Conservation (phyloP, 2,797 vertebrate species). For the Mormyrus proboscirostris region DNA sequence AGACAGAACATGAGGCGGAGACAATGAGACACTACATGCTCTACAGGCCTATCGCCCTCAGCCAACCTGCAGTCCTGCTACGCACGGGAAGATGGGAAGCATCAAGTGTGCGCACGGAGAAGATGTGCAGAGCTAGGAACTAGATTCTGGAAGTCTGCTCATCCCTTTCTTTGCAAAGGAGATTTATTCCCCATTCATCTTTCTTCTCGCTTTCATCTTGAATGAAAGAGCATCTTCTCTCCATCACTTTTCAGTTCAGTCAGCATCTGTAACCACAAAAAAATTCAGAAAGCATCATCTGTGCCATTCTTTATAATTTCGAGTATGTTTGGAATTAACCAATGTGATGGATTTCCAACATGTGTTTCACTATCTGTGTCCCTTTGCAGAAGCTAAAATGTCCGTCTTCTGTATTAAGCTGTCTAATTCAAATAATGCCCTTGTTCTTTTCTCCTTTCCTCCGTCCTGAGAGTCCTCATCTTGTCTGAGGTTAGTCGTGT, state of each 20-base stretch:
- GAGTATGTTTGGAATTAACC: neutral
- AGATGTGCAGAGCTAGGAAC: neutral
- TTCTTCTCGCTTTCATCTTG: neutral
- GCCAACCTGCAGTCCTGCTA: neutral
- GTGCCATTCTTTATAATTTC: neutral
- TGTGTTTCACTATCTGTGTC: neutral
- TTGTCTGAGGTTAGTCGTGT: neutral
- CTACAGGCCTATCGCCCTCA: neutral
- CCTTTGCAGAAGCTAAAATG: neutral
- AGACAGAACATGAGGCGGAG: neutral
- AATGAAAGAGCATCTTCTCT: neutral
- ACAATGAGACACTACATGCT: neutral
- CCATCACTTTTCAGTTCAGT: neutral
- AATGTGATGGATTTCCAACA: neutral
- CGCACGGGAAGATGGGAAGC: neutral
- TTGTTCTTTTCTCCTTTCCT: neutral
- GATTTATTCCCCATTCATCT: neutral
- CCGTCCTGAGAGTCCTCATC: neutral
- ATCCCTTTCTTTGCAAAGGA: neutral
- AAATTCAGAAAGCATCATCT: neutral
- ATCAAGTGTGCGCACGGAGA: neutral
- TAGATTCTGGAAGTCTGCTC: neutral
- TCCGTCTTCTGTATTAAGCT: neutral
- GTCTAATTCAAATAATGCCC: neutral
- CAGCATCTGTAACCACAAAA: neutral